Percentiles rank a stretch among this genome's conserved stretches.
Evolutionary conservation across 2,888 invertebrate genomes (phyloP).

Genomic region (Brachyopa scutellaris): DNA sequence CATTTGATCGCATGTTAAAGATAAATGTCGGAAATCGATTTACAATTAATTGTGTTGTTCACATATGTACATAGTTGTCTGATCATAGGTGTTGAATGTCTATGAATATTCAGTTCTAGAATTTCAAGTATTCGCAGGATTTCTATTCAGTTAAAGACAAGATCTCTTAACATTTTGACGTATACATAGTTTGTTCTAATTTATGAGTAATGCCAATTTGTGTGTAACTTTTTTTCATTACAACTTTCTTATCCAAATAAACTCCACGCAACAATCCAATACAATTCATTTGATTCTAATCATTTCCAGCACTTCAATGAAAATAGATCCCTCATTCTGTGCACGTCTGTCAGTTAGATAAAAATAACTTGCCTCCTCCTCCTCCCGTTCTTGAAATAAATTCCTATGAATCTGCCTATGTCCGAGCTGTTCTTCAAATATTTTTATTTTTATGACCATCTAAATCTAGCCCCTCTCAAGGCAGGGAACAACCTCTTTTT

Average conservation of each 20-base stretch:
- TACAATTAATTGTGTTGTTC: no score
- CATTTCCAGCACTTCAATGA: background rate
- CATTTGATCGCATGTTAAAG: no score
- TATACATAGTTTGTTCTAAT: no score
- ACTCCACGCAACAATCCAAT: background rate
- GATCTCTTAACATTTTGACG: no score
- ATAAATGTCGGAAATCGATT: no score
- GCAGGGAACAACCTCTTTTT: conserved; percentile 2
- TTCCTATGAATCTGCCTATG: conserved; percentile 2
- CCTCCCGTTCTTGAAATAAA: background rate
- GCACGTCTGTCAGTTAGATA: conserved; percentile 12
- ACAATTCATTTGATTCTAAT: background rate
- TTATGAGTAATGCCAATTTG: no score
- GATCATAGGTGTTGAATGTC: no score
- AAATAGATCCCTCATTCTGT: background rate
- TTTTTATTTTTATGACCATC: conserved; percentile 16
- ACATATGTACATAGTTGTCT: no score
- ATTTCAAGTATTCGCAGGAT: no score
- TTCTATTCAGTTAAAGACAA: no score
- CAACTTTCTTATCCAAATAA: background rate
- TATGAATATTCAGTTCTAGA: no score
- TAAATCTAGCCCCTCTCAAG: background rate
- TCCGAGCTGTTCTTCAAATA: conserved; percentile 13
- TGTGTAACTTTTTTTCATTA: no score
- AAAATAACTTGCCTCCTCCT: conserved; percentile 3